A percentile compares a stretch with the other conserved stretches of the same genome.
Evolutionary conservation across 2,888 invertebrate genomes (phyloP).

Genomic region (Limulus polyphemus): DNA sequence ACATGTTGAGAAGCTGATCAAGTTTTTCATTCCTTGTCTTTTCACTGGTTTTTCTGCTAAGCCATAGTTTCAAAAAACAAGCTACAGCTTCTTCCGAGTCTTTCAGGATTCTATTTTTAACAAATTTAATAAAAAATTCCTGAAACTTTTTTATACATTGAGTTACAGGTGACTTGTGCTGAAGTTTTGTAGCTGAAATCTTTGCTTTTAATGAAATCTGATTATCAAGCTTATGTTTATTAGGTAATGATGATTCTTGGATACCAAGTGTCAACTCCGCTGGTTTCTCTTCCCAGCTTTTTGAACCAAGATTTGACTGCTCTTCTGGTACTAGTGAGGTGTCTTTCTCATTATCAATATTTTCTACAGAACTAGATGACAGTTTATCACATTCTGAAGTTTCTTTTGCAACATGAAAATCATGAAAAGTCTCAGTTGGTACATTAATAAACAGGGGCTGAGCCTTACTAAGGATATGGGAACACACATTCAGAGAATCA

Average conservation of each 20-base stretch:
- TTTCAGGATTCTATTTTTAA: constrained; percentile 24
- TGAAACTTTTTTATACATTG: constrained; percentile 36
- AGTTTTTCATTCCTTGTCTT: constrained; percentile 20
- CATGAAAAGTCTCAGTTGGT: no score
- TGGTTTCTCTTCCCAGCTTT: no score
- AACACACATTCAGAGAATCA: constrained; percentile 52
- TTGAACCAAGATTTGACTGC: no score
- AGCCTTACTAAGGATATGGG: constrained; percentile 59
- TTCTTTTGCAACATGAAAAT: no score
- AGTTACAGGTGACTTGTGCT: constrained; percentile 19
- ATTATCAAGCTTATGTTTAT: not conserved
- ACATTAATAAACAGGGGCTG: constrained; percentile 43
- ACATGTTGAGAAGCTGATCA: constrained; percentile 16
- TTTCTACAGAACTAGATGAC: no score
- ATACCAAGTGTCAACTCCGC: no score
- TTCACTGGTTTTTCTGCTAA: constrained; percentile 12
- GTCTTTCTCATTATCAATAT: no score
- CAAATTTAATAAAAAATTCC: constrained; percentile 33
- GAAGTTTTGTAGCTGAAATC: constrained; percentile 9
- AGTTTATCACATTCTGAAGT: no score
- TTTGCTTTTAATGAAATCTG: not conserved
- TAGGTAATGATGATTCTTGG: not conserved
- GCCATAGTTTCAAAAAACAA: constrained; percentile 14
- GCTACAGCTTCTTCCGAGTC: constrained; percentile 10
- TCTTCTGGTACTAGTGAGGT: no score